Base-by-base conservation (phyloP, 2,797 vertebrate species). In the Ibycter americanus region DNA sequence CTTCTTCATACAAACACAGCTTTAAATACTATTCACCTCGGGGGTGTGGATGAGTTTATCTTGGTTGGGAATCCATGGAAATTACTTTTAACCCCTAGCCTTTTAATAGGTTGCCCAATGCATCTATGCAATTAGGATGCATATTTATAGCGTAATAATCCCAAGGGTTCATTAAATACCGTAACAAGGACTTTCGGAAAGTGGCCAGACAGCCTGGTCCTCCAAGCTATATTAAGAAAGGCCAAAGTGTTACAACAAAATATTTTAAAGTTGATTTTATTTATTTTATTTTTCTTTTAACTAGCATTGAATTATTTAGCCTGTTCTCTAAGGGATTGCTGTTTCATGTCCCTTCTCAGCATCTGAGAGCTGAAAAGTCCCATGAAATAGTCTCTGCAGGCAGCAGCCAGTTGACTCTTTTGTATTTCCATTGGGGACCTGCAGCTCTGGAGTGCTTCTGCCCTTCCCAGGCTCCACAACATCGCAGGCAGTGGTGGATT, bases 1-100 rank as follows among this genome's bases (percentile, higher is more conserved):
- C 93, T 89, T 94, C 97, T 98, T 98, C 97, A 89, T 83, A 89
- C 80, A 96, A 96, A 87, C 78, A 91, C 83, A n/a, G 71, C 77
- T 94, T 97, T 96, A 94, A 97, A 91, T 78, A 51, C 78, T 89
- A 59, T 92, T 96, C 93, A 91, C 91, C 96, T 85, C 38, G 4
- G 89, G 86, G 86, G 76, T 79, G 82, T 88, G 94, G 82, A 83
- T 88, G 92, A 88, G 90, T 94, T 83, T 96, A 96, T 96, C 95
- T 95, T 84, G 52, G 71, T 65, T 56, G 63, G 63, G 70, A 77
- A 94, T 93, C 90, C 86, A 89, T 96, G 96, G 95, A 94, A 97
- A 96, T 87, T 3, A 81, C 93, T 95, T 90, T 92, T 94, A 97
- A 97, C 79, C 89, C 85, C 49, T 89, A 61, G 49, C 62, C 55